Conservation (phyloP, 2,888 invertebrate genomes). For the Epirrhoe tristata region DNA sequence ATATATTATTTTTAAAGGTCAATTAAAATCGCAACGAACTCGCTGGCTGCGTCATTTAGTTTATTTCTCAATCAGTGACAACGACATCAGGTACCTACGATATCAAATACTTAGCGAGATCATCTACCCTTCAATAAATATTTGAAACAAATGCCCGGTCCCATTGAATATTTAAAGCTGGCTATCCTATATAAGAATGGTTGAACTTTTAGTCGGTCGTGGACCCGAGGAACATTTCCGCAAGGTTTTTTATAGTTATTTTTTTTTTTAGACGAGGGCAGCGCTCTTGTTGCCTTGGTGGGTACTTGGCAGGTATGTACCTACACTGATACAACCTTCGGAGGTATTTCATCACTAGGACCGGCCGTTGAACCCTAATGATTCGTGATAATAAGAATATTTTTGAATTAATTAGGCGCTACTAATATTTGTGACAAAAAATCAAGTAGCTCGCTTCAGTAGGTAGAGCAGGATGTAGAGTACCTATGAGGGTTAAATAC, state of each 20-base stretch:
- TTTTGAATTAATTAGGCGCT: slow-evolving; percentile 33
- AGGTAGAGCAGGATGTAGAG: slow-evolving; percentile 14
- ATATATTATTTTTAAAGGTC: slow-evolving; percentile 25
- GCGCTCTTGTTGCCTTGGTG: slow-evolving; percentile 56
- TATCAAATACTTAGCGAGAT: slow-evolving; percentile 47
- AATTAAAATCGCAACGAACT: slow-evolving; percentile 31
- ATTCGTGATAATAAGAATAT: slow-evolving; percentile 44
- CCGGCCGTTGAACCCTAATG: slow-evolving; percentile 70
- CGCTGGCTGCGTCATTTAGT: slow-evolving; percentile 24
- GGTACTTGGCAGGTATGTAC: slow-evolving; percentile 26
- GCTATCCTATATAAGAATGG: slow-evolving; percentile 43
- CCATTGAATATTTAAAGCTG: slow-evolving; percentile 27
- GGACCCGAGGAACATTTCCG: slow-evolving; percentile 64
- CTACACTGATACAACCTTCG: slow-evolving; percentile 70
- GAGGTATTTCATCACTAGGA: slow-evolving; percentile 68
- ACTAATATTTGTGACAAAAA: slow-evolving; percentile 29
- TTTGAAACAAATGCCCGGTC: slow-evolving; percentile 34
- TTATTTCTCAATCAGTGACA: slow-evolving; percentile 26
- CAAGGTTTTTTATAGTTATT: slow-evolving; percentile 49
- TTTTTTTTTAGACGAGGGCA: slow-evolving; percentile 64
- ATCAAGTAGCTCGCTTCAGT: slow-evolving; percentile 9
- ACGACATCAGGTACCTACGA: slow-evolving; percentile 23
- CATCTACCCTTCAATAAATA: slow-evolving; percentile 45
- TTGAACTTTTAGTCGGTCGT: slow-evolving; percentile 59
- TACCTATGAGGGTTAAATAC: slow-evolving; percentile 4